Conservation (phyloP, 2,113 vertebrate species). For the Rhinopomastus cyanomelas region DNA sequence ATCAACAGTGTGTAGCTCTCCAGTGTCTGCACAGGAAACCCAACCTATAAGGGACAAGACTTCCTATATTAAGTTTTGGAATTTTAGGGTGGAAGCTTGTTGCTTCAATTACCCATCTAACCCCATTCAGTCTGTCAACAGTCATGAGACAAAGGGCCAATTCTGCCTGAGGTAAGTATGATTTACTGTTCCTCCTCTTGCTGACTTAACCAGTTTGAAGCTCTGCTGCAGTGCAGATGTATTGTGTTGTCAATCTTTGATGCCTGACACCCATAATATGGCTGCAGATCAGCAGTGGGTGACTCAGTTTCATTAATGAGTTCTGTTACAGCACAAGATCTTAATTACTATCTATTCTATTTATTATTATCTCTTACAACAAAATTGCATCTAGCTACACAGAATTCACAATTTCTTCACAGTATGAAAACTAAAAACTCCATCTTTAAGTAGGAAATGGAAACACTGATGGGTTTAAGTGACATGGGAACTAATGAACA, state of each 20-base stretch:
- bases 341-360: neutral
- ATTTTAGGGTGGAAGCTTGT: neutral
- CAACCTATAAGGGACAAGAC: neutral
- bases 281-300: neutral
- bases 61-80: neutral
- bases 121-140: neutral
- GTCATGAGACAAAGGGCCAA: neutral
- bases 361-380: neutral
- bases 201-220: neutral
- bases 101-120: neutral
- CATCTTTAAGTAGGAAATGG: neutral
- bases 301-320: neutral
- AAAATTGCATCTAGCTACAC: neutral
- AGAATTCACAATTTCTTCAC: neutral
- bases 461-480: neutral
- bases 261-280: accelerated
- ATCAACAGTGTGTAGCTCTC: neutral
- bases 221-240: neutral
- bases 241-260: neutral
- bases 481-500: neutral
- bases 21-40: neutral
- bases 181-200: neutral
- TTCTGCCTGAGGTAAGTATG: neutral
- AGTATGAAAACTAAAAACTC: neutral
- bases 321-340: neutral